Base-by-base conservation (phyloP, 2,797 vertebrate species). In the Ctenopoma multispine region DNA sequence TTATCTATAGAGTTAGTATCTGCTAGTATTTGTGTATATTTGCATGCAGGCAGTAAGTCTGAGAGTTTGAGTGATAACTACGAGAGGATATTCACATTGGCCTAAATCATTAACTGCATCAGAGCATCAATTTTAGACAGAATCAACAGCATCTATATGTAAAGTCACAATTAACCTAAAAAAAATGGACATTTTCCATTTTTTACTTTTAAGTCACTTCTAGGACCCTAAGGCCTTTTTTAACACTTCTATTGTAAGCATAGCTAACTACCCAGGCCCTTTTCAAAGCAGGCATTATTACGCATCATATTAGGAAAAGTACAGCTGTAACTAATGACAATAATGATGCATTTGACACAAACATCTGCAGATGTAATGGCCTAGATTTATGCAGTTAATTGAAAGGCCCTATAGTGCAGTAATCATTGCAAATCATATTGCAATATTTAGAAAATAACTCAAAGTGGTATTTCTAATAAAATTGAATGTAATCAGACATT, bases 21-120 rank as follows among this genome's bases (percentile, higher is more conserved):
- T 56, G 18, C 47, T 58, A 53, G 69, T 67, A 49, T 18, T 17
- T 56, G 8, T 58, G 1, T 70, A 50, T 63, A 31, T 79, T 54
- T 27, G 34, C 13, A 21, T 38, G 63, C 21, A 50, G 36, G 40
- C 46, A 48, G 20, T 15, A 46, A 18, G 21, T 47, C 48, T 61
- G 34, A n/a, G n/a, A n/a, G n/a, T n/a, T n/a, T 9, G 1, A 69
- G 15, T 46, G 24, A 5, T 0, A 61, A 59, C 24, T 69, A 23
- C 27, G 7, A 29, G 4, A 75, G 9, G 29, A 49, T 40, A 38
- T 63, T 44, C 10, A 51, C 18, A 47, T 14, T 5, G 47, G 9
- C 70, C 47, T 29, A 68, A 62, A 41, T 60, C 8, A 53, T 59
- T 34, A 36, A 18, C 23, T 47, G 21, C 20, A 59, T 62, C 34